Percentiles rank a stretch among this genome's conserved stretches.
Evolutionary conservation across 2,113 vertebrate genomes (phyloP).

Genomic region (Trogon surrucura): DNA sequence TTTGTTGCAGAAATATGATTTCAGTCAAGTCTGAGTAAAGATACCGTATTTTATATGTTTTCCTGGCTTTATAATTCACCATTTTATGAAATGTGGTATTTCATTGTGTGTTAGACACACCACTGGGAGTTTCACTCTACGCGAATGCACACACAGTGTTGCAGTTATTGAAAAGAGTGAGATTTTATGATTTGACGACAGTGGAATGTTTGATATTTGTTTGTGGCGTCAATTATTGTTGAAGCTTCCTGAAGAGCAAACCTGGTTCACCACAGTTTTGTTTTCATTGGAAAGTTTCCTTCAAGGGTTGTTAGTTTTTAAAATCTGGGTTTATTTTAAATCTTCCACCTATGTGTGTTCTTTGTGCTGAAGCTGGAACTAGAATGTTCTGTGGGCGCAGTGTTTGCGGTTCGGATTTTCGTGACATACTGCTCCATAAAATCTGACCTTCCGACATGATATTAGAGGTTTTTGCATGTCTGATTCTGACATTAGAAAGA

Average conservation of each 20-base stretch:
- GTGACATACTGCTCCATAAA: constrained; percentile 8
- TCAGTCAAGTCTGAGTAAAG: neutral
- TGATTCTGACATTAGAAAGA: constrained; percentile 36
- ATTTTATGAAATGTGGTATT: neutral
- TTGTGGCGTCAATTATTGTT: neutral
- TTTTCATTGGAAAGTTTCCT: neutral
- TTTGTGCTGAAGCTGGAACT: neutral
- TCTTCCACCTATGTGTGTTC: neutral
- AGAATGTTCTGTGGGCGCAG: neutral
- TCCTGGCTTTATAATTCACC: neutral
- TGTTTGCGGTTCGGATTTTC: neutral
- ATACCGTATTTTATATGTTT: neutral
- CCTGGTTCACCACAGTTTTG: neutral
- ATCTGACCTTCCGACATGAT: constrained; percentile 18
- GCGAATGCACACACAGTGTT: neutral
- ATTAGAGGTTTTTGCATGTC: constrained; percentile 12
- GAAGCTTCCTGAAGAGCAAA: neutral
- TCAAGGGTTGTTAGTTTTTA: neutral
- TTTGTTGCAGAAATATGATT: neutral
- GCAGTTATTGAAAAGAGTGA: neutral
- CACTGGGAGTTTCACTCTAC: neutral
- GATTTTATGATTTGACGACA: neutral
- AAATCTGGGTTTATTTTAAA: neutral
- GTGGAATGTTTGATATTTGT: neutral
- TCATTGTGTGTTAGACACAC: neutral